Evolutionary conservation across 2,888 invertebrate species (phyloP).

Genomic region (Drosophila multiciliata): DNA sequence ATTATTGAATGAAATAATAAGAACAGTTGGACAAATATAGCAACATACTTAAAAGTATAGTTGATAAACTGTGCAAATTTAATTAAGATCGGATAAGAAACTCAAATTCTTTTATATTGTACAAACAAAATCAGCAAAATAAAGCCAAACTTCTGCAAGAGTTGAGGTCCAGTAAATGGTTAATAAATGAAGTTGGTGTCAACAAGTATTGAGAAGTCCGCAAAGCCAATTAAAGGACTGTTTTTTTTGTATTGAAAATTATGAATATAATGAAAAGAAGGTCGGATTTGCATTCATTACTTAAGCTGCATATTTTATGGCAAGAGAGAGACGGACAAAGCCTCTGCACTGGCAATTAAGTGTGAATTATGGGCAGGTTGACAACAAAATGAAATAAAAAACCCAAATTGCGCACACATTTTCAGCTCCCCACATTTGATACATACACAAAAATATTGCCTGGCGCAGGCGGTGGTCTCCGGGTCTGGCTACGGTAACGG

Average conservation of each 20-base stretch:
- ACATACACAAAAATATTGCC: slow-evolving; percentile 17
- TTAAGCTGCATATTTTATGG: slow-evolving; percentile 20
- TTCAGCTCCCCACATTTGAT: slow-evolving; percentile 13
- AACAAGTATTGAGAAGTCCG: slow-evolving; percentile 4
- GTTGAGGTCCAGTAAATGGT: background rate
- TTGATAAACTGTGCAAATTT: background rate
- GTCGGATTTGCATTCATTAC: slow-evolving; percentile 22
- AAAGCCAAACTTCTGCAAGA: background rate
- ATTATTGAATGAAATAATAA: background rate
- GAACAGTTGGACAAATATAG: background rate
- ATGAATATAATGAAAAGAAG: background rate
- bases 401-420: slow-evolving; percentile 26
- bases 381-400: slow-evolving; percentile 39
- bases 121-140: background rate
- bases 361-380: slow-evolving; percentile 19
- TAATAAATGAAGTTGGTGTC: background rate
- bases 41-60: background rate
- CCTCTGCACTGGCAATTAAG: slow-evolving; percentile 35
- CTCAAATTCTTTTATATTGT: background rate
- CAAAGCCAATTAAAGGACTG: slow-evolving; percentile 11
- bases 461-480: background rate
- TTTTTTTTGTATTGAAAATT: slow-evolving; percentile 2
- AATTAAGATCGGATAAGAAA: background rate
- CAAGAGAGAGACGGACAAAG: background rate
- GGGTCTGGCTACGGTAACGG: background rate